Evolutionary conservation across 64 coral and sea anemone genomes (phyloP).

Genomic region (Stylophora pistillata): DNA sequence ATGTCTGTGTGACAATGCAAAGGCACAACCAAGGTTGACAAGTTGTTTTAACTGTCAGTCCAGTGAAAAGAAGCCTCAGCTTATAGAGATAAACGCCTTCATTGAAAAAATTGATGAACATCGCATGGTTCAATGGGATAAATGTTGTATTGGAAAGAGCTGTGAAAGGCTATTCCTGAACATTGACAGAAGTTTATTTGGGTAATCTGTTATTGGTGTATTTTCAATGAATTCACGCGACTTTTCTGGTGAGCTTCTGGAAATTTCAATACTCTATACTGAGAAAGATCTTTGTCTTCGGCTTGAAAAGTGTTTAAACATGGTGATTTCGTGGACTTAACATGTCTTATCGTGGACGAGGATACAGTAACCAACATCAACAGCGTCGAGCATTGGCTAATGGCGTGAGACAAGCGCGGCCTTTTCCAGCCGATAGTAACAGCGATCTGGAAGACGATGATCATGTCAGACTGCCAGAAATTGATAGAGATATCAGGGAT

Average conservation of each 20-base stretch:
- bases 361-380: not conserved
- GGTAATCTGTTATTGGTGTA: not conserved
- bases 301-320: not conserved
- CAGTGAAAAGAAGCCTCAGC: not conserved
- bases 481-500: constrained; percentile 1
- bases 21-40: not conserved
- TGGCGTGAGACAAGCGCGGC: not conserved
- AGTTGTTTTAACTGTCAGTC: not conserved
- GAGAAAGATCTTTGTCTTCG: not conserved
- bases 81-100: not conserved
- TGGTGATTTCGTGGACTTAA: not conserved
- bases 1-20: constrained; percentile 23
- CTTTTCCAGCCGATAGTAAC: constrained; percentile 15
- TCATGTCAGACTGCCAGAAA: constrained; percentile 18
- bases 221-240: constrained; percentile 6
- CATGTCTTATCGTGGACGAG: constrained; percentile 36
- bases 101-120: not conserved
- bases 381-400: constrained; percentile 2
- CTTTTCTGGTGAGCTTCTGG: not conserved
- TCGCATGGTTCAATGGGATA: not conserved
- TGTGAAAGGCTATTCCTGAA: not conserved
- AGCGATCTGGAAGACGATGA: constrained; percentile 20
- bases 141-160: not conserved
- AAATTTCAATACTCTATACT: not conserved
- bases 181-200: not conserved